phyloP scores from a whole-genome alignment of 2,113 vertebrate genomes.

The Theristicus caerulescens region DNA sequence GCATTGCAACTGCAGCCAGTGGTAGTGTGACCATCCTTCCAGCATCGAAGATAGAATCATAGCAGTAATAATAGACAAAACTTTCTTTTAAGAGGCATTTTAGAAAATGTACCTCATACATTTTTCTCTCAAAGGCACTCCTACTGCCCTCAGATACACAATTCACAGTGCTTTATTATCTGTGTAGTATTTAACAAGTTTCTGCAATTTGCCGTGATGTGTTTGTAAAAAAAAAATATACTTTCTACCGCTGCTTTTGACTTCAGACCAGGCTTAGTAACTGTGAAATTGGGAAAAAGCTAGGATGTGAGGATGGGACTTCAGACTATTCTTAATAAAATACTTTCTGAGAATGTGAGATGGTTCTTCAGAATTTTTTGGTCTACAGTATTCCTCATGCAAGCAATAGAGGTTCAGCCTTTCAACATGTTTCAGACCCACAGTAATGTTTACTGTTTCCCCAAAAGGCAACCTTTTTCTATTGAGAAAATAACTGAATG shows the following conservation, averaged over 20 bases:
- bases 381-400: not conserved
- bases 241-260: not conserved
- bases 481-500: not conserved
- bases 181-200: not conserved
- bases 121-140: not conserved
- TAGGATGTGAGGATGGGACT: not conserved
- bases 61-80: not conserved
- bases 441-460: not conserved
- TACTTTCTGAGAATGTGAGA: not conserved
- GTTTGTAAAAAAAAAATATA: not conserved
- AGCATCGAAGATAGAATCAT: not conserved
- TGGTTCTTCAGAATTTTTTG: not conserved
- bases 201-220: not conserved
- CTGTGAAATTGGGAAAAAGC: not conserved
- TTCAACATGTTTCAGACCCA: not conserved
- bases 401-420: not conserved
- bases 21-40: not conserved
- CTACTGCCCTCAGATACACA: not conserved
- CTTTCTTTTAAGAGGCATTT: not conserved
- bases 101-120: not conserved
- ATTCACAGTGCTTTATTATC: not conserved
- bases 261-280: not conserved
- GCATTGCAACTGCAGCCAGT: not conserved
- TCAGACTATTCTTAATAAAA: not conserved
- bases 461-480: not conserved